Evolutionary conservation across 2,113 vertebrate species (phyloP).

Genomic region (Nesospiza acunhae): DNA sequence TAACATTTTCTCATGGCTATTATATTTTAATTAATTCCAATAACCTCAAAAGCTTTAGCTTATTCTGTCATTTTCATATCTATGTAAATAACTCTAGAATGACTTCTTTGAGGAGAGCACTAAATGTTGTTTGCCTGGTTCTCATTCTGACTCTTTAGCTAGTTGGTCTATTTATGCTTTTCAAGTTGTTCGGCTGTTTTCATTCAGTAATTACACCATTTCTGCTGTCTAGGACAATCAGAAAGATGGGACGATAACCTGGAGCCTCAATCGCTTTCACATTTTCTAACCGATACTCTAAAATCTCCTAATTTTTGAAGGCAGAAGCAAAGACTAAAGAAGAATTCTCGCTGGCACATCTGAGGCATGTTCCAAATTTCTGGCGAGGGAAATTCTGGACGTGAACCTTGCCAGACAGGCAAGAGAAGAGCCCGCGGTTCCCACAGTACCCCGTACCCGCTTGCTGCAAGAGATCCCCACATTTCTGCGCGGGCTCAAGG

Average conservation of each 20-base stretch:
- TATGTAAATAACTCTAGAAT: neutral
- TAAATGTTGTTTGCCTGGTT: neutral
- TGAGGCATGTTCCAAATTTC: neutral
- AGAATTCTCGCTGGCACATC: neutral
- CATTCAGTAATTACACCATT: neutral
- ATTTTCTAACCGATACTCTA: neutral
- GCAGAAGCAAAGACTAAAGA: neutral
- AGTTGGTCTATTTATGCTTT: neutral
- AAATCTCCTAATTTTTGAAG: neutral
- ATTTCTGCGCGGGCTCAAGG: neutral
- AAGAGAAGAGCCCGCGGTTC: neutral
- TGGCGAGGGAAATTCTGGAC: neutral
- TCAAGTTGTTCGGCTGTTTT: neutral
- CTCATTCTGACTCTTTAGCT: neutral
- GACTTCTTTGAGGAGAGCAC: neutral
- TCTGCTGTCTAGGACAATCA: constrained; percentile 28
- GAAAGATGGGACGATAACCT: neutral
- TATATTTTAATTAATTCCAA: neutral
- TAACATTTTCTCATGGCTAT: neutral
- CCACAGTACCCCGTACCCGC: accelerated
- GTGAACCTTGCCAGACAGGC: neutral
- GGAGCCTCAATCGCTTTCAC: neutral
- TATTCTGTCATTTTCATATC: neutral
- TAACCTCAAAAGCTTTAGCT: neutral
- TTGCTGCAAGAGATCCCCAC: neutral